phyloP scores from a whole-genome alignment of 2,113 vertebrate genomes.

The Coregonus clupeaformis region DNA sequence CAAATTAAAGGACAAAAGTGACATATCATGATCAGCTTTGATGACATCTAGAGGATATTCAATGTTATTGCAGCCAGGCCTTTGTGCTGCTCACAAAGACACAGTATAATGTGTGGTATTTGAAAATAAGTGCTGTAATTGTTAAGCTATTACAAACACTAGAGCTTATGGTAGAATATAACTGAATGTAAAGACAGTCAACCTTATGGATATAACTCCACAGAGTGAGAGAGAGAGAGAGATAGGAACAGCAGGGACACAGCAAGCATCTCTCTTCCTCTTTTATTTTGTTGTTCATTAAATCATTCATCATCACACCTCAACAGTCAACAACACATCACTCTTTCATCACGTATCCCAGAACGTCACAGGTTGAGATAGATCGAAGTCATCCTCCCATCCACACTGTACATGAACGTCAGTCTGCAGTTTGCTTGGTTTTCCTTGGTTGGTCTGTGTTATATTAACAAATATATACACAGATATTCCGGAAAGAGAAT shows the following conservation, averaged over 20 bases:
- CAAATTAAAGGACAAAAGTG: conserved; percentile 24
- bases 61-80: conserved; percentile 41
- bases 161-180: too few relatives aligned
- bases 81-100: neutral
- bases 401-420: conserved; percentile 35
- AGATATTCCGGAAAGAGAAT: conserved; percentile 57
- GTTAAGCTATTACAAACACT: too few relatives aligned
- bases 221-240: neutral
- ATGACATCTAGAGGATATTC: conserved; percentile 58
- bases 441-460: conserved; percentile 47
- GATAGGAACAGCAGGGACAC: neutral
- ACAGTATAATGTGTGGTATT: too few relatives aligned
- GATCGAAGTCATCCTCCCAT: neutral
- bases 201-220: neutral
- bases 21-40: conserved; percentile 59
- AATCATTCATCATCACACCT: conserved; percentile 48
- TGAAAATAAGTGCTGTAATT: too few relatives aligned
- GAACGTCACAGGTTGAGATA: conserved; percentile 43
- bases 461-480: conserved; percentile 67
- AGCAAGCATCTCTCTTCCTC: conserved; percentile 1
- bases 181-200: too few relatives aligned
- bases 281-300: conserved; percentile 40
- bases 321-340: conserved; percentile 37
- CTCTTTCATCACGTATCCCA: conserved; percentile 47
- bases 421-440: conserved; percentile 45